Conservation (phyloP, 2,113 vertebrate genomes). For the Monarcha castaneiventris region DNA sequence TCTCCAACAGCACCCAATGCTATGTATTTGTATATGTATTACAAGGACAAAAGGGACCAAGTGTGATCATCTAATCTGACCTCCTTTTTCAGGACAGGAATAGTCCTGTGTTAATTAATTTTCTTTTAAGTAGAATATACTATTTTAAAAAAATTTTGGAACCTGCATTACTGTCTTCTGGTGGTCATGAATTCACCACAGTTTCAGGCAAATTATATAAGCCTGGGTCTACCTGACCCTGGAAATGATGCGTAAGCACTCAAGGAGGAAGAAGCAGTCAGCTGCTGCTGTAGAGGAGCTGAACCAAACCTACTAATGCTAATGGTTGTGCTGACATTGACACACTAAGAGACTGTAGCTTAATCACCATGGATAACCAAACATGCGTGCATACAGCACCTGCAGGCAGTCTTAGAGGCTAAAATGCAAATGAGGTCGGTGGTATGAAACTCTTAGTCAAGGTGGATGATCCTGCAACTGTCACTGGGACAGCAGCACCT, state of each 20-base stretch:
- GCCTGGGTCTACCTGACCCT: slow-evolving; percentile 10
- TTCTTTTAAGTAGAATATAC: slow-evolving; percentile 64
- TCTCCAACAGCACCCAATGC: background rate
- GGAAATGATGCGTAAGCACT: background rate
- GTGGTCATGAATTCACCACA: slow-evolving; percentile 17
- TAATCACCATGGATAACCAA: background rate
- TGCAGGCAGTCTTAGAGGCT: background rate
- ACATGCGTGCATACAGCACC: background rate
- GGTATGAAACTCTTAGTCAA: background rate
- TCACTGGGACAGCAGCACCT: background rate
- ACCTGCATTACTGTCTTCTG: slow-evolving; percentile 11
- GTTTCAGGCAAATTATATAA: slow-evolving; percentile 48
- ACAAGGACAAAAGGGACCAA: slow-evolving; percentile 65
- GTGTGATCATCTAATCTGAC: slow-evolving; percentile 43
- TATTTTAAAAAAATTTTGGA: slow-evolving; percentile 32
- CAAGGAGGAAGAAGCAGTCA: background rate
- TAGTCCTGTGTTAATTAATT: slow-evolving; percentile 64
- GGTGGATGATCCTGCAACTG: background rate
- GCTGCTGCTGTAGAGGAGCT: background rate
- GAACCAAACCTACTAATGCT: background rate
- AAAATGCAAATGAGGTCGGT: background rate
- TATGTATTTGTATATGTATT: slow-evolving; percentile 48
- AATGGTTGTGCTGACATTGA: background rate
- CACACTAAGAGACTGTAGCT: background rate
- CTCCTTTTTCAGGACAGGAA: slow-evolving; percentile 61